Percentiles rank a stretch among this genome's conserved stretches.
Evolutionary conservation across 1,140 invertebrate genomes (phyloP).

Genomic region (Theocolax elegans): DNA sequence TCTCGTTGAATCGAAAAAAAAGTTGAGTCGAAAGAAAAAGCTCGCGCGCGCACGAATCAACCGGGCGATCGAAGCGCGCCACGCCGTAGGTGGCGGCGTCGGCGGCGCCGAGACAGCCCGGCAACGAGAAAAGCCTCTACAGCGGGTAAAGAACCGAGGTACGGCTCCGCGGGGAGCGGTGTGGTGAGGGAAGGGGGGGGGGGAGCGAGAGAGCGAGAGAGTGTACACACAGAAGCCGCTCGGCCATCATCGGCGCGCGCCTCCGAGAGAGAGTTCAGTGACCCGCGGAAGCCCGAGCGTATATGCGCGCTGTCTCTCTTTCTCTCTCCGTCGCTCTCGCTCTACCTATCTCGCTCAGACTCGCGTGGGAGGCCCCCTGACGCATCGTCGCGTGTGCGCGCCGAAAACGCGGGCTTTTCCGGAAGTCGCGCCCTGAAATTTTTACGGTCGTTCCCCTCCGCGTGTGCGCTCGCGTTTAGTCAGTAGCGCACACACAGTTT

Average conservation of each 20-base stretch:
- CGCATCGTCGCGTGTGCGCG: background rate
- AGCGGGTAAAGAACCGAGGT: too few relatives aligned
- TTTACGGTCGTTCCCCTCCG: slow-evolving; percentile 5
- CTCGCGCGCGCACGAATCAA: too few relatives aligned
- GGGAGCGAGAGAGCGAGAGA: background rate
- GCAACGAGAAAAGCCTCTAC: too few relatives aligned
- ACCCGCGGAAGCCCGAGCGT: slow-evolving; percentile 17
- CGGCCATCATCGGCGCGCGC: background rate
- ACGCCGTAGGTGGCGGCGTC: too few relatives aligned
- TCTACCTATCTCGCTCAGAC: background rate
- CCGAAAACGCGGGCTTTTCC: background rate
- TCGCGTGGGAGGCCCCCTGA: background rate
- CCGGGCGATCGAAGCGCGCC: too few relatives aligned
- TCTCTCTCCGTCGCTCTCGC: too few relatives aligned
- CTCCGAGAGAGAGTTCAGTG: background rate
- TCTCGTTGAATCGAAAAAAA: too few relatives aligned
- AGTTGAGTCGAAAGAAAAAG: too few relatives aligned
- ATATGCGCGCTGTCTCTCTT: background rate
- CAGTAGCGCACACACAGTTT: slow-evolving; percentile 15
- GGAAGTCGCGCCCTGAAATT: background rate
- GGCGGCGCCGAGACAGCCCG: too few relatives aligned
- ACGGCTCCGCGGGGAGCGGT: too few relatives aligned
- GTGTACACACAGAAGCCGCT: slow-evolving; percentile 17
- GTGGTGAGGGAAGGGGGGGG: background rate
- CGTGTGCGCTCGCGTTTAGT: too few relatives aligned